Percentiles rank a stretch among this genome's conserved stretches.
phyloP scores from a whole-genome alignment of 2,888 invertebrate species.

The Microctonus hyperodae region DNA sequence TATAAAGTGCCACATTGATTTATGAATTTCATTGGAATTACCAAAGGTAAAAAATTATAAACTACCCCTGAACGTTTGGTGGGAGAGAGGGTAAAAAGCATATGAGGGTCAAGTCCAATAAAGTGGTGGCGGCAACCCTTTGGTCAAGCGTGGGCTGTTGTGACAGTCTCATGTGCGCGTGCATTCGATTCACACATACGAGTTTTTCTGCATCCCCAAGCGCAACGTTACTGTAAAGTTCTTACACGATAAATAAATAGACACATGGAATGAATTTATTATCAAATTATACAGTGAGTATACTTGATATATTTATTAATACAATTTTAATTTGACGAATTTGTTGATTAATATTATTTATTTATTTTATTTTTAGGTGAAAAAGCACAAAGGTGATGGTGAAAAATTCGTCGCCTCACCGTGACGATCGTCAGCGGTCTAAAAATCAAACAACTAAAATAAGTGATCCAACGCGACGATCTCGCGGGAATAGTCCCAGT shows the following conservation, averaged over 20 bases:
- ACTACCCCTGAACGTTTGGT: not conserved
- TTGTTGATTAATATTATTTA: too few relatives aligned
- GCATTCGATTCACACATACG: slow-evolving; percentile 39
- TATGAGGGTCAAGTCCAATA: slow-evolving; percentile 48
- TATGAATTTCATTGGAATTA: not conserved
- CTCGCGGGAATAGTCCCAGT: slow-evolving; percentile 53
- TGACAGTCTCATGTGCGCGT: slow-evolving; percentile 47
- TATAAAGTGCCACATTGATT: too few relatives aligned
- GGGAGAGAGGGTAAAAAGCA: slow-evolving; percentile 23
- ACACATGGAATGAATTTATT: slow-evolving; percentile 2
- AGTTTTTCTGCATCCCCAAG: slow-evolving; percentile 17
- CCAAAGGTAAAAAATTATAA: not conserved
- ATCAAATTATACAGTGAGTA: not conserved
- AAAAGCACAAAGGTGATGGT: slow-evolving; percentile 42
- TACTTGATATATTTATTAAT: not conserved
- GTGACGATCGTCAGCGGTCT: slow-evolving; percentile 45
- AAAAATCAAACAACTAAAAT: slow-evolving; percentile 25
- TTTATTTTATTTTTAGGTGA: not conserved
- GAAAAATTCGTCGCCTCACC: slow-evolving; percentile 52
- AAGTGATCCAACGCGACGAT: slow-evolving; percentile 39
- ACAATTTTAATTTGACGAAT: too few relatives aligned
- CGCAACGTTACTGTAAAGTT: not conserved
- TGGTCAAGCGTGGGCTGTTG: slow-evolving; percentile 22
- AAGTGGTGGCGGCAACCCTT: slow-evolving; percentile 26
- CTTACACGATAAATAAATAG: not conserved